Percentiles rank a stretch among this genome's conserved stretches.
These are phyloP conservation scores for Ctenosaura bakeri DNA, from an alignment of 2,797 vertebrate genomes.

Conservation along the genomic window DNA sequence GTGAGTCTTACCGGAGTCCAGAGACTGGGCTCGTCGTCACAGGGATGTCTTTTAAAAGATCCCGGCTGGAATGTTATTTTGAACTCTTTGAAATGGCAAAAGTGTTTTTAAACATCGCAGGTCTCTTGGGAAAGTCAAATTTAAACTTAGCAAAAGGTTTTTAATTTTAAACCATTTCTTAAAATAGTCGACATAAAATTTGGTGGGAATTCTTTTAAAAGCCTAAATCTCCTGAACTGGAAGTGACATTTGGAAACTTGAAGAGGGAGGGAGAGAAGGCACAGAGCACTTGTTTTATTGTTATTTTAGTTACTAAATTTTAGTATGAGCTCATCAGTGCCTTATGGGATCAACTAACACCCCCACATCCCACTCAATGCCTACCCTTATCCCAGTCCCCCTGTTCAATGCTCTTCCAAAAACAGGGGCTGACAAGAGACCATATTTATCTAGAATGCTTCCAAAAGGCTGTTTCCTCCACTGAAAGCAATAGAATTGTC, in stretches of 20 bases:
- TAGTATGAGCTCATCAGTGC: conserved; percentile 65
- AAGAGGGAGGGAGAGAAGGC: too few relatives aligned
- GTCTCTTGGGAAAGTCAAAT: conserved; percentile 60
- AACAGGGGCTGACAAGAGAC: background rate
- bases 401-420: conserved; percentile 67
- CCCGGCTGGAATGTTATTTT: conserved; percentile 79
- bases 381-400: conserved; percentile 27
- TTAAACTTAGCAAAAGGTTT: conserved; percentile 77
- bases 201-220: conserved; percentile 79
- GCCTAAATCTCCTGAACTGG: conserved; percentile 69
- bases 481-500: background rate
- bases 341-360: conserved; percentile 52
- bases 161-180: conserved; percentile 71
- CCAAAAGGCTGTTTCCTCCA: background rate
- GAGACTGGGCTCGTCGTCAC: conserved; percentile 48
- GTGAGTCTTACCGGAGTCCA: background rate
- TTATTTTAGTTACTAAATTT: conserved; percentile 46
- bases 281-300: conserved; percentile 60
- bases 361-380: background rate
- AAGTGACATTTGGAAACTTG: conserved; percentile 72
- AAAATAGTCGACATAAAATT: conserved; percentile 77
- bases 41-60: conserved; percentile 74
- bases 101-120: conserved; percentile 65
- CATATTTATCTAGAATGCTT: background rate
- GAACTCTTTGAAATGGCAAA: conserved; percentile 72